phyloP scores from a whole-genome alignment of 2,888 invertebrate species.

The Idaea aversata region DNA sequence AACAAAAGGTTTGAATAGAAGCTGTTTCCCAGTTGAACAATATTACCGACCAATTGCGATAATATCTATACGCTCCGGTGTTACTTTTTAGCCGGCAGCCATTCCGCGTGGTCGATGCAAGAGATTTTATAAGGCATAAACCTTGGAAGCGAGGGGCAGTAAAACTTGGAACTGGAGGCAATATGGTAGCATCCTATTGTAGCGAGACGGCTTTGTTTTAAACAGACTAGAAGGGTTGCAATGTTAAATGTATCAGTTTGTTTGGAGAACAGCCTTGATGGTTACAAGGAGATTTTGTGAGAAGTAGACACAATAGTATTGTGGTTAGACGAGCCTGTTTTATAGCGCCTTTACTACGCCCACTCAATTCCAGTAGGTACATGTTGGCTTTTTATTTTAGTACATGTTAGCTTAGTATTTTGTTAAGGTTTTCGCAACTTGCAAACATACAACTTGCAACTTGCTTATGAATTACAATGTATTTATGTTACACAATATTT shows the following conservation, averaged over 20 bases:
- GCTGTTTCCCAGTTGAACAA: slow-evolving; percentile 40
- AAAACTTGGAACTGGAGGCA: slow-evolving; percentile 68
- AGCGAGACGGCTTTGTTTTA: slow-evolving; percentile 64
- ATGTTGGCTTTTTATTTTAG: background rate
- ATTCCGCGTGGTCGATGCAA: slow-evolving; percentile 54
- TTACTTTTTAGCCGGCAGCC: slow-evolving; percentile 56
- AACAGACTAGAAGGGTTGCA: slow-evolving; percentile 56
- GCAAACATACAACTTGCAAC: too few species aligned
- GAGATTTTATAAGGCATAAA: slow-evolving; percentile 74
- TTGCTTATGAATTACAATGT: too few species aligned
- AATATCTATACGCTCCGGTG: slow-evolving; percentile 51
- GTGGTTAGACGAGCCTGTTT: slow-evolving; percentile 16
- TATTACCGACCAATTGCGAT: slow-evolving; percentile 56
- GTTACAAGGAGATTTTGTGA: slow-evolving; percentile 25
- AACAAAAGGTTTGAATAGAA: slow-evolving; percentile 40
- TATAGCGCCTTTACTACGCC: slow-evolving; percentile 8
- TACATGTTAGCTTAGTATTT: background rate
- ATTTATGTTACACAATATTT: too few species aligned
- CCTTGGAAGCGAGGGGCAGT: slow-evolving; percentile 59
- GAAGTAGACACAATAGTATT: slow-evolving; percentile 20
- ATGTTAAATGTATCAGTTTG: slow-evolving; percentile 37
- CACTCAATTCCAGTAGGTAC: background rate
- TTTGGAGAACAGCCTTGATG: slow-evolving; percentile 26
- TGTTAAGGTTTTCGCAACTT: too few species aligned
- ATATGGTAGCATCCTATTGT: slow-evolving; percentile 69